A percentile compares a stretch with the other conserved stretches of the same genome.
Evolutionary conservation across 2,888 invertebrate genomes (phyloP).

Genomic region (Eupeodes luniger): DNA sequence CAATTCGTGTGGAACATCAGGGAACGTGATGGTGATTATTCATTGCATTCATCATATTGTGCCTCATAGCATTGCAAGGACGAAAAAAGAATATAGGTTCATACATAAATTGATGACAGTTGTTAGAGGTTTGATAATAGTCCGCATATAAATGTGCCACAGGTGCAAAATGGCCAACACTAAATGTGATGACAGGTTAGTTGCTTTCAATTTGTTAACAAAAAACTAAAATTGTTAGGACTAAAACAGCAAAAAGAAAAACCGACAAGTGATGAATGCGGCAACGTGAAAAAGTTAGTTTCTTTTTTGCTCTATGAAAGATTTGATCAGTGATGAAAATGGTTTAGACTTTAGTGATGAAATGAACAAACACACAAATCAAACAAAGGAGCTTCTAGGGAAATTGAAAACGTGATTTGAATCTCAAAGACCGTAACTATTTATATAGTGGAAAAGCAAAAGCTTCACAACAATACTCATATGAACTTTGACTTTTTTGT

Average conservation of each 20-base stretch:
- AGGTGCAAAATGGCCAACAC: slow-evolving; percentile 54
- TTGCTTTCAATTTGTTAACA: slow-evolving; percentile 34
- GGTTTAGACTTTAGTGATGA: background rate
- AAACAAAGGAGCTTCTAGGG: background rate
- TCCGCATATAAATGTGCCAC: slow-evolving; percentile 45
- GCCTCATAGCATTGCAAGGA: background rate
- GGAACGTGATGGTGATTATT: slow-evolving; percentile 70
- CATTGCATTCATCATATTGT: slow-evolving; percentile 53
- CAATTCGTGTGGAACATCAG: slow-evolving; percentile 42
- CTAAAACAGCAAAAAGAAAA: background rate
- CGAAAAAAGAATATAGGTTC: background rate
- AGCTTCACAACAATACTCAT: no score
- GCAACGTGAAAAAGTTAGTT: background rate
- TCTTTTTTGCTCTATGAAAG: background rate
- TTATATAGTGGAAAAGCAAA: no score
- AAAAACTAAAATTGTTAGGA: background rate
- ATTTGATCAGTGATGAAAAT: background rate
- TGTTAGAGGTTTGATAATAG: slow-evolving; percentile 61
- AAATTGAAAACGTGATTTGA: slow-evolving; percentile 5
- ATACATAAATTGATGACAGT: slow-evolving; percentile 25
- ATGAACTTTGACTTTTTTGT: no score
- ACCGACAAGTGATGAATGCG: slow-evolving; percentile 2
- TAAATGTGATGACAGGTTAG: slow-evolving; percentile 39
- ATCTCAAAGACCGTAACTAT: background rate
- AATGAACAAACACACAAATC: background rate